Percentiles rank a stretch among this genome's conserved stretches.
These are phyloP conservation scores for Eugnorisma glareosa DNA, from an alignment of 2,888 invertebrate genomes.

Conservation along the genomic window DNA sequence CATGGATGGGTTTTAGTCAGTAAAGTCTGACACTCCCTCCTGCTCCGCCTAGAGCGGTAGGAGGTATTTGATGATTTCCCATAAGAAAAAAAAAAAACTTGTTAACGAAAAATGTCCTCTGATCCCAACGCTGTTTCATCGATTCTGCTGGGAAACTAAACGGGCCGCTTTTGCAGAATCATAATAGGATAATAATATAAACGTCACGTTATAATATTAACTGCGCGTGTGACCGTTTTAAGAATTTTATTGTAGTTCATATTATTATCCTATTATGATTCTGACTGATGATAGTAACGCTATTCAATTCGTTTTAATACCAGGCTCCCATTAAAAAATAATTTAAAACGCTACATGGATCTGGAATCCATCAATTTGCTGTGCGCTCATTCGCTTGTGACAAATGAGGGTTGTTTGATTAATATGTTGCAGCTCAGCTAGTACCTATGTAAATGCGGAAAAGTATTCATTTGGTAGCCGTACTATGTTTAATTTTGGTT, in stretches of 20 bases:
- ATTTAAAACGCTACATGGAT: constrained; percentile 31
- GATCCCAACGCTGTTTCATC: background rate
- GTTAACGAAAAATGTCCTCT: background rate
- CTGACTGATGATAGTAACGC: constrained; percentile 4
- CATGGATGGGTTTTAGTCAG: too few species aligned
- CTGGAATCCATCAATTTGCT: constrained; percentile 45
- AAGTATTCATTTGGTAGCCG: constrained; percentile 15
- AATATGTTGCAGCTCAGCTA: constrained; percentile 41
- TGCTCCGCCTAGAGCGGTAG: too few species aligned
- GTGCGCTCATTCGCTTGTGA: constrained; percentile 38
- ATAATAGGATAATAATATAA: too few species aligned
- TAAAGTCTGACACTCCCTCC: too few species aligned
- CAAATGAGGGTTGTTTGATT: constrained; percentile 53
- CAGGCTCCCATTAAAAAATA: constrained; percentile 15
- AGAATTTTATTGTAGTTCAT: too few species aligned
- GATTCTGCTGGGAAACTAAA: too few species aligned
- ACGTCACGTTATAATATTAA: too few species aligned
- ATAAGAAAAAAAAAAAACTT: too few species aligned
- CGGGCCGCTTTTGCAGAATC: too few species aligned
- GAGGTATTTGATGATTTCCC: too few species aligned
- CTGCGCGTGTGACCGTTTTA: too few species aligned
- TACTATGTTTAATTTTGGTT: background rate
- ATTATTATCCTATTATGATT: too few species aligned
- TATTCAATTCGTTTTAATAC: constrained; percentile 30
- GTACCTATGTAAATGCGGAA: constrained; percentile 18